Base-by-base conservation (phyloP, 2,888 invertebrate genomes). In the Monochamus alternatus region DNA sequence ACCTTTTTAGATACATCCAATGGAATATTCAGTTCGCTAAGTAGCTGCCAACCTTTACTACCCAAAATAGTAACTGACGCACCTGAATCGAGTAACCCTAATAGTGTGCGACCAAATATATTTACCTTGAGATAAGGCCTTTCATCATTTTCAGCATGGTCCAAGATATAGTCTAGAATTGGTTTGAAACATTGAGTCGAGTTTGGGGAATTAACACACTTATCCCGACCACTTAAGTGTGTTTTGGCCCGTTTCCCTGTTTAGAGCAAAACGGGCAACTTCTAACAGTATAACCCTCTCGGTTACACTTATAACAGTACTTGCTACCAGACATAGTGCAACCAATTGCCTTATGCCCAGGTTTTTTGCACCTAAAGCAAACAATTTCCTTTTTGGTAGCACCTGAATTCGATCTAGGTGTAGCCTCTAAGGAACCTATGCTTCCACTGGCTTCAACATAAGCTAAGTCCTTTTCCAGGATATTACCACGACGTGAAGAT, bases 61-160 rank as follows among this genome's bases (percentile, higher is more conserved):
- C n/a, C n/a, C n/a, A n/a, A n/a, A n/a, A n/a, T 31, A 31, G 7
- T 32, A 1, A 31, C 60, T 60, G 9, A 31, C 60, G 38, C 55
- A 4, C 75, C 75, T 2, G 62, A 74, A 38, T 74, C 64, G 7
- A 74, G 52, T n/a, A 70, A 22, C 0, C 75, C 75, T 5, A 66
- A 51, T n/a, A 75, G 12, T 2, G 47, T 30, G n/a, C 12, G 22
- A 10, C 47, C 62, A 4, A 63, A 38, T 47, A 67, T 44, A 43
- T 10, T 63, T 5, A 63, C 68, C 22, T 38, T 58, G 10, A 74
- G 43, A 44, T 74, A 74, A 1, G 68, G 69, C n/a, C 62, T 51
- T 38, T 69, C 68, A 64, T 74, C 74, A 32, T 60, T 31, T 5
- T 38, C 38, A 3, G 38, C 38, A 5, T 38, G 38, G 3, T 3